These are phyloP conservation scores for Trachelus iudaicus DNA, from an alignment of 2,888 invertebrate species.

Conservation along the genomic window DNA sequence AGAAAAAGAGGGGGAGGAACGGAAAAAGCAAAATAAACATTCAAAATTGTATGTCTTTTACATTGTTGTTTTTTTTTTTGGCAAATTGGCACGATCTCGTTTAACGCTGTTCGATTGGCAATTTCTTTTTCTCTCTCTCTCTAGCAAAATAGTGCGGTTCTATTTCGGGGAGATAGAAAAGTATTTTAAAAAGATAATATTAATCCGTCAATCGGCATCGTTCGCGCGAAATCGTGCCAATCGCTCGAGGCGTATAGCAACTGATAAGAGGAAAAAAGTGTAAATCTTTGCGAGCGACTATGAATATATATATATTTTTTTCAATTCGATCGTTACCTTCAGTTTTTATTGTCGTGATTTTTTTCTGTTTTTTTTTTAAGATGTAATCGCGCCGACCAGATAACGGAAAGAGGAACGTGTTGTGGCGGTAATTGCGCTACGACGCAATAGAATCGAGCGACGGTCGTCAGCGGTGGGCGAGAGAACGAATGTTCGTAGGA, in stretches of 20 bases:
- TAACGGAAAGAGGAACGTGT: not conserved
- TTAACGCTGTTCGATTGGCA: conserved; percentile 5
- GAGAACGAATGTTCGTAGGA: conserved; percentile 23
- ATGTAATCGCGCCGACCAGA: not conserved
- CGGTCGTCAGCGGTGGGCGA: not conserved
- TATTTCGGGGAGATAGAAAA: conserved; percentile 33
- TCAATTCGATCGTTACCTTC: not conserved
- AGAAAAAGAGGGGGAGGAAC: not conserved
- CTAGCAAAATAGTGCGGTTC: conserved; percentile 41
- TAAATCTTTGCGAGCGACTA: not conserved
- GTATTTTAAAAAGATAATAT: conserved; percentile 13
- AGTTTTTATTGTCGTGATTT: not conserved
- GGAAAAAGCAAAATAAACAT: not conserved
- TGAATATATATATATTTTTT: not conserved
- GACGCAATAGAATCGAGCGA: not conserved
- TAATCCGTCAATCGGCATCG: conserved; percentile 17
- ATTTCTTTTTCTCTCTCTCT: conserved; percentile 21
- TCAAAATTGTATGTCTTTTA: not conserved
- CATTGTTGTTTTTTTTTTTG: not conserved
- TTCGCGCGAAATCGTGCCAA: conserved; percentile 15
- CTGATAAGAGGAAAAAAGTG: not conserved
- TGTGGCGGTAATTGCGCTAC: not conserved
- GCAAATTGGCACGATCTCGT: conserved; percentile 1
- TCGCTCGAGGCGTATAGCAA: not conserved
- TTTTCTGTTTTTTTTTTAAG: not conserved